These are phyloP conservation scores for Climacteris rufus DNA, from an alignment of 2,113 vertebrate species.

Conservation along the genomic window DNA sequence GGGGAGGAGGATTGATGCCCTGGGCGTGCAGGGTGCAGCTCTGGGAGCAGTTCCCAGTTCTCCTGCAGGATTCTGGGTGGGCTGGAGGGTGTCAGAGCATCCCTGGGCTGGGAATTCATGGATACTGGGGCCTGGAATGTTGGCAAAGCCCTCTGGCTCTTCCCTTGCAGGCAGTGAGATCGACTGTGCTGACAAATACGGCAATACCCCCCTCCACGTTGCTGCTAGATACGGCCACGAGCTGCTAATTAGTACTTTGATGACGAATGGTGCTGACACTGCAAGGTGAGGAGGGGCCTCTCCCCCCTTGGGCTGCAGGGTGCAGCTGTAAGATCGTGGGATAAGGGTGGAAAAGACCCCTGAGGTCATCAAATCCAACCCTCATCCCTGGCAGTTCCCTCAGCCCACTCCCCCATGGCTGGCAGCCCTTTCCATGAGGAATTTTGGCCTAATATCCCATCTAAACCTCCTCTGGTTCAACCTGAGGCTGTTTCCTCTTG, in stretches of 20 bases:
- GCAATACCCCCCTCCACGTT: slow-evolving; percentile 92
- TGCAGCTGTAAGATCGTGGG: background rate
- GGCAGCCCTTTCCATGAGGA: background rate
- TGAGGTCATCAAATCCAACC: too few species aligned
- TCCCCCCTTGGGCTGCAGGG: background rate
- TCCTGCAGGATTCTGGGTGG: fast-evolving
- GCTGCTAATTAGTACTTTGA: slow-evolving; percentile 92
- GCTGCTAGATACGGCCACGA: slow-evolving; percentile 95
- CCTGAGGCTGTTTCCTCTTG: background rate
- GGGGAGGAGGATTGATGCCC: too few species aligned
- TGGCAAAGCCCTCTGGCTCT: background rate
- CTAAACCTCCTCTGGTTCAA: background rate
- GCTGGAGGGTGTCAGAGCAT: fast-evolving
- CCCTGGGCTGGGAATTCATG: background rate
- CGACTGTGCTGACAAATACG: slow-evolving; percentile 87
- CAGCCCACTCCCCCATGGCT: too few species aligned
- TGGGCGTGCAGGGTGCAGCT: background rate
- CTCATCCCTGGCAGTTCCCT: background rate
- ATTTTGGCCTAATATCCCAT: too few species aligned
- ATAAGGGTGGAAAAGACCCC: too few species aligned
- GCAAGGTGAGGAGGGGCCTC: slow-evolving; percentile 72
- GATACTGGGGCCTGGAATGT: fast-evolving
- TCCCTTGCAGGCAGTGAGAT: slow-evolving; percentile 84
- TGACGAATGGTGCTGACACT: slow-evolving; percentile 93
- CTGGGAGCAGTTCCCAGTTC: fast-evolving